These are phyloP conservation scores for Drosophila sucinea DNA, from an alignment of 1,140 invertebrate genomes.

Conservation along the genomic window DNA sequence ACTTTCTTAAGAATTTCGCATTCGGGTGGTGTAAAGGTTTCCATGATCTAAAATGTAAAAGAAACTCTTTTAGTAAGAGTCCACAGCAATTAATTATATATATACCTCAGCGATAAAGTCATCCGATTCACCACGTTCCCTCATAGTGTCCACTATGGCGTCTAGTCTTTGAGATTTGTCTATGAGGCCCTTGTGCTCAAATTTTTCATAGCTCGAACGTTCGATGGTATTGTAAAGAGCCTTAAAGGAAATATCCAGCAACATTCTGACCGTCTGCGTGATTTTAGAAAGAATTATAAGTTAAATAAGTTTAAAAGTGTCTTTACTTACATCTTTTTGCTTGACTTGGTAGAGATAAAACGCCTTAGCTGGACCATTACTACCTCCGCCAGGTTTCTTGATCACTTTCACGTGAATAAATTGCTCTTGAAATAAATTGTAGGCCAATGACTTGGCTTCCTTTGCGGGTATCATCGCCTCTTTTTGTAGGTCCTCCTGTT, in stretches of 20 bases:
- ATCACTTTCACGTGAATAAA: slow-evolving; percentile 86
- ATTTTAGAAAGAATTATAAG: slow-evolving; percentile 23
- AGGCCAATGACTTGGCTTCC: slow-evolving; percentile 93
- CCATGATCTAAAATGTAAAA: slow-evolving; percentile 86
- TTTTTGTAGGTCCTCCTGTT: slow-evolving; percentile 94
- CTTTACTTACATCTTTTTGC: slow-evolving; percentile 79
- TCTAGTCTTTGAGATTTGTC: slow-evolving; percentile 94
- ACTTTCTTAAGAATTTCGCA: slow-evolving; percentile 87
- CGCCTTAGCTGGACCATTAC: slow-evolving; percentile 86
- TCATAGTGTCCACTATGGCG: slow-evolving; percentile 90
- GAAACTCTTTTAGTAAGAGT: neutral
- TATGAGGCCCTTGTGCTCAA: slow-evolving; percentile 89
- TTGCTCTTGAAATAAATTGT: slow-evolving; percentile 91
- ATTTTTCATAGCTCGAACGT: slow-evolving; percentile 86
- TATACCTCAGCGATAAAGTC: slow-evolving; percentile 90
- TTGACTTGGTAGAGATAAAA: slow-evolving; percentile 90
- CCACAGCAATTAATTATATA: neutral
- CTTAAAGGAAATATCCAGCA: slow-evolving; percentile 90
- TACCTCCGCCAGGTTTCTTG: slow-evolving; percentile 83
- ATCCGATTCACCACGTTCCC: slow-evolving; percentile 88
- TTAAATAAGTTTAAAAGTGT: neutral
- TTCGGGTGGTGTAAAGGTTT: slow-evolving; percentile 91
- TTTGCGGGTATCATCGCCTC: slow-evolving; percentile 94
- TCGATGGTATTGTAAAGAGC: slow-evolving; percentile 89
- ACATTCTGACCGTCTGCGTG: slow-evolving; percentile 87